These are phyloP conservation scores for Chrysoperla carnea DNA, from an alignment of 1,140 invertebrate genomes.

Conservation along the genomic window DNA sequence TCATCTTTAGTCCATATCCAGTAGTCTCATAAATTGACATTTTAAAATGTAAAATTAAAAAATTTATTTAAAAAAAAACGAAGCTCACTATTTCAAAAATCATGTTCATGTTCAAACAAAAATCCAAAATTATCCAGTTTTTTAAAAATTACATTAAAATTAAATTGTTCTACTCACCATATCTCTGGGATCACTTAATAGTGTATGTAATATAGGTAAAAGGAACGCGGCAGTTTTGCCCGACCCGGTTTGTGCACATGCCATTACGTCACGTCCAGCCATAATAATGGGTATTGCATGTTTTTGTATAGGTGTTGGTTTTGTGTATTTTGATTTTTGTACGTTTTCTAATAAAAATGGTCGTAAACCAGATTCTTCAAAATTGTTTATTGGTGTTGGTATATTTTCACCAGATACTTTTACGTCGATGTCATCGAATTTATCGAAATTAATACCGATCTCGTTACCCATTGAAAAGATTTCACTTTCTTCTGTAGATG, in stretches of 20 bases:
- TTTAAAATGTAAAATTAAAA: too few species aligned
- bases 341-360: slow-evolving; percentile 59
- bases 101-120: too few species aligned
- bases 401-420: slow-evolving; percentile 51
- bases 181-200: slow-evolving; percentile 36
- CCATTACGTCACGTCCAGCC: slow-evolving; percentile 77
- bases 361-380: slow-evolving; percentile 51
- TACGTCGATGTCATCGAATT: slow-evolving; percentile 69
- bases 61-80: too few species aligned
- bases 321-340: slow-evolving; percentile 57
- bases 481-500: slow-evolving; percentile 45
- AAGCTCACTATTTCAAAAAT: too few species aligned
- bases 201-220: slow-evolving; percentile 66
- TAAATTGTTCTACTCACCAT: slow-evolving; percentile 22
- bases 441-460: slow-evolving; percentile 77
- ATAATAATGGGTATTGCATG: slow-evolving; percentile 71
- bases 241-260: slow-evolving; percentile 93
- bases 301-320: slow-evolving; percentile 90
- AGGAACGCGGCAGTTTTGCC: slow-evolving; percentile 94
- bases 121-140: too few species aligned
- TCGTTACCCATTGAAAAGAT: slow-evolving; percentile 53
- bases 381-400: slow-evolving; percentile 41
- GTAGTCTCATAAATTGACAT: too few species aligned
- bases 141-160: too few species aligned
- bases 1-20: too few species aligned